Conservation (phyloP, 2,888 invertebrate genomes). For the Zaprionus obscuricornis region DNA sequence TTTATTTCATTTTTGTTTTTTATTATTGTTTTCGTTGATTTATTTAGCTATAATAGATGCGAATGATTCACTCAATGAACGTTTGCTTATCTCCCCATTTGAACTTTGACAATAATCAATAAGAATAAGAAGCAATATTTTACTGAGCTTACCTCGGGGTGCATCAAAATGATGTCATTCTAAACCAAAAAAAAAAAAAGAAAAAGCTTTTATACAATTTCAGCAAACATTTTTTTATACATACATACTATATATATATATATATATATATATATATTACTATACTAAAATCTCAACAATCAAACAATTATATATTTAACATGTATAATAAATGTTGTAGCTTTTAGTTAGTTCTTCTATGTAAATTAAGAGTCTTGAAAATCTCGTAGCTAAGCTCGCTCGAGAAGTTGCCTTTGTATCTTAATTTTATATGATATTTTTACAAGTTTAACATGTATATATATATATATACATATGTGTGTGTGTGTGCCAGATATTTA, state of each 20-base stretch:
- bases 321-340: conserved; percentile 10
- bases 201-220: conserved; percentile 23
- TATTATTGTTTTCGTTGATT: too few relatives aligned
- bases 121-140: conserved; percentile 36
- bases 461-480: too few relatives aligned
- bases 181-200: too few relatives aligned
- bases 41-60: not conserved
- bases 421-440: too few relatives aligned
- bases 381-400: too few relatives aligned
- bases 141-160: conserved; percentile 45
- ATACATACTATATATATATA: conserved; percentile 3
- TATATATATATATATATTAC: not conserved
- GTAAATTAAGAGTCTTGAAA: too few relatives aligned
- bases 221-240: conserved; percentile 37
- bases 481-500: too few relatives aligned
- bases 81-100: conserved; percentile 31
- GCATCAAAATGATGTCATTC: conserved; percentile 65
- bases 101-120: conserved; percentile 62
- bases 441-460: too few relatives aligned
- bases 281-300: not conserved
- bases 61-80: conserved; percentile 35
- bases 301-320: conserved; percentile 2
- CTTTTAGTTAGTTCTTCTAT: too few relatives aligned
- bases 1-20: too few relatives aligned
- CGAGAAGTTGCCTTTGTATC: too few relatives aligned